phyloP scores from a whole-genome alignment of 2,113 vertebrate genomes.

The Butastur rufipennis region DNA sequence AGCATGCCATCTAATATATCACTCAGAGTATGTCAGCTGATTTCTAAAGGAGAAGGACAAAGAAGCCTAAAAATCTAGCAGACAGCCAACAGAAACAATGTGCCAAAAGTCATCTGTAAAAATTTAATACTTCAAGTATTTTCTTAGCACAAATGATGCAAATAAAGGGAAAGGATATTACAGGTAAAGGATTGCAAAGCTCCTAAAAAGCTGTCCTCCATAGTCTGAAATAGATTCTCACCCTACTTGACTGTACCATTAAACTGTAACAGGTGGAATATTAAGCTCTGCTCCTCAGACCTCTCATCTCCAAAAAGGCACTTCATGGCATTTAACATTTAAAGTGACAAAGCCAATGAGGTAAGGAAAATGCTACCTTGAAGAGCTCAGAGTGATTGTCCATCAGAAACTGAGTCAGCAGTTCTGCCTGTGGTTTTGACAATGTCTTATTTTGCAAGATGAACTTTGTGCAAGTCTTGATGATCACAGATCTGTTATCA shows the following conservation, averaged over 20 bases:
- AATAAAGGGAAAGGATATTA: not conserved
- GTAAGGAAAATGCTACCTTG: constrained; percentile 70
- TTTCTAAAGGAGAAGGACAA: not conserved
- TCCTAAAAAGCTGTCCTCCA: not conserved
- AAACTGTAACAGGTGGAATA: not conserved
- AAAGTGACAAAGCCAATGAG: not conserved
- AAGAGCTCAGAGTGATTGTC: constrained; percentile 77
- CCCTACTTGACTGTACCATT: not conserved
- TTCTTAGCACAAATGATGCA: not conserved
- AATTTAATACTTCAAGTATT: not conserved
- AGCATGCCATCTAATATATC: not conserved
- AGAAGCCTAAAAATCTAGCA: not conserved
- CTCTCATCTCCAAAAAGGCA: not conserved
- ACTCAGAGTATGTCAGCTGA: not conserved
- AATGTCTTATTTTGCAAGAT: constrained; percentile 76
- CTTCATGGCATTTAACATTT: not conserved
- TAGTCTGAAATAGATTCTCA: not conserved
- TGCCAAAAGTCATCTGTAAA: not conserved
- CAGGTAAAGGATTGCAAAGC: not conserved
- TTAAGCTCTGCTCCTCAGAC: not conserved
- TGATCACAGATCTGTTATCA: constrained; percentile 75
- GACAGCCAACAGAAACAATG: not conserved
- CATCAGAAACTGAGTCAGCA: constrained; percentile 79
- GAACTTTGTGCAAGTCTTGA: constrained; percentile 80
- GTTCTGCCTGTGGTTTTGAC: constrained; percentile 72